Evolutionary conservation across 2,797 vertebrate species (phyloP), one percentile per base, ranked within the genome.

Genomic region (Neosilurus mollespiculum): DNA sequence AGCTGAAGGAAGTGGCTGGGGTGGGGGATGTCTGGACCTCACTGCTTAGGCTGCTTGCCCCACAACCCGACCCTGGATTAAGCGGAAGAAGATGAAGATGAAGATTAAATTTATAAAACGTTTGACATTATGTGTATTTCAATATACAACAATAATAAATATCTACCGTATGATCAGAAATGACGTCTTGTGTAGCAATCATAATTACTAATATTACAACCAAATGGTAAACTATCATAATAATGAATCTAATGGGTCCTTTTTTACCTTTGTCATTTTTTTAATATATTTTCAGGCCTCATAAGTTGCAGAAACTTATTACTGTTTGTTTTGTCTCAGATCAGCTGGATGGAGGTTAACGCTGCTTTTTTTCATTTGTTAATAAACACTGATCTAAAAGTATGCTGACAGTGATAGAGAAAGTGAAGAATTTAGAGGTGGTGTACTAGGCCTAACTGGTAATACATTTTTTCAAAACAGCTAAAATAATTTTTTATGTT

Each of bases 401-500:
- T 3, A 18, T 11, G 9, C 71, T 75, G 26, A 58, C 54, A 75
- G 24, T 58, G 72, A 58, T 58, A 18, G 53, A 75, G 54, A 22
- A n/a, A n/a, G n/a, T n/a, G n/a, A n/a, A n/a, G 53, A 73, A 73
- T 59, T 64, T 69, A 53, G 16, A 67, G 73, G 51, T 11, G 11
- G 49, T 69, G n/a, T 78, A 67, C 53, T 30, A 16, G 54, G 53
- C 18, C 54, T 75, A 75, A 75, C 22, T 9, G 53, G 34, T 18
- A 65, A 69, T 34, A 30, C 26, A 49, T 78, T 56, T 66, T 69
- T 58, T 37, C 30, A 59, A 67, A 34, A 67, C 51, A 66, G 53
- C 14, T 54, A 58, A 58, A 30, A 67, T 83, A 83, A 83, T 62
- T 77, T 11, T 34, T 75, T 75, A 56, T 75, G 53, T 76, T 58